Base-by-base conservation (phyloP, 2,797 vertebrate genomes). In the Pseudomugil gertrudae region DNA sequence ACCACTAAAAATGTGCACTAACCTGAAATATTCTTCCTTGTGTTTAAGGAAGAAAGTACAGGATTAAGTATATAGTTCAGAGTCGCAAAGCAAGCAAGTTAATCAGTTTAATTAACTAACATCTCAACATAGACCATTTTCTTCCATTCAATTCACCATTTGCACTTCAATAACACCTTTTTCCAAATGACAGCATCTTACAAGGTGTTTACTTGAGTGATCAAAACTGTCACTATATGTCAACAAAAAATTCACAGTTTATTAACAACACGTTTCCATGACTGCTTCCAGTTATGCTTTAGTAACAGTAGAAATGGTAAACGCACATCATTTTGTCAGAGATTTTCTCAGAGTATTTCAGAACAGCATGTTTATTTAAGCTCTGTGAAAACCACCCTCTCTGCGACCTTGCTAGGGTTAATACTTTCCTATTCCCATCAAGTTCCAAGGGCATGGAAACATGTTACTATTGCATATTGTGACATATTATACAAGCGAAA, bases 341-440 rank as follows among this genome's bases (percentile, higher is more conserved):
- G 33, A 51, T 45, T 61, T 72, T 75, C 59, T 23, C 10, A 57
- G 65, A 77, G 55, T 47, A 66, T 66, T 48, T 51, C 47, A 72
- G 10, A 62, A 48, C 36, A 21, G 5, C 51, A 67, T 66, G 30
- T 48, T 69, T 57, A 69, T 69, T 72, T 65, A 66, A 60, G 21
- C 9, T 33, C 32, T 1, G 9, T 69, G 67, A 48, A 83, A 80
- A 84, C 59, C 30, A 53, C 61, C 56, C n/a, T 14, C 6, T 17
- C 38, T 43, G 36, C 69, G 52, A 65, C 66, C 66, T 50, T 47
- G 38, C 35, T 8, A 17, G 43, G 13, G 40, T 69, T 63, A 78
- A 62, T 47, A 43, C 30, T 30, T 57, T 45, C 36, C 56, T 26
- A 67, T 66, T 45, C 35, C 35, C 57, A 43, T 54, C 35, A 54